Evolutionary conservation across 1,140 invertebrate genomes (phyloP).

Genomic region (Diachasmimorpha longicaudata): DNA sequence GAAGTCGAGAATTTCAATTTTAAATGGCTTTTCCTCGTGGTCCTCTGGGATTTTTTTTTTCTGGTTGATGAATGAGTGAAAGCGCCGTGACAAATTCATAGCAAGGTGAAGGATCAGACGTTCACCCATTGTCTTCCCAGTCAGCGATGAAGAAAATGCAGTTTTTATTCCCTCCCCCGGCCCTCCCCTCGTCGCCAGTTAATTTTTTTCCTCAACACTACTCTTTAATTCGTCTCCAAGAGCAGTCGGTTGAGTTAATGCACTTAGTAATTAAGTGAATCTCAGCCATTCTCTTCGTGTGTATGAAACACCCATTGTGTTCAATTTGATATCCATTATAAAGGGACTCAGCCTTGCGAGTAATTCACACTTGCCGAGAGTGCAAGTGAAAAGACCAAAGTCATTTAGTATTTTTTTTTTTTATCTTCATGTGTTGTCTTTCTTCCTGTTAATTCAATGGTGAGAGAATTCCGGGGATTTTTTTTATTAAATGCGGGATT

Average conservation of each 20-base stretch:
- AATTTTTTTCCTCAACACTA: background rate
- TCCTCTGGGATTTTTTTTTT: background rate
- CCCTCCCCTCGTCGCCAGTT: too few relatives aligned
- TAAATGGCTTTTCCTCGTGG: background rate
- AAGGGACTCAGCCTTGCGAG: constrained; percentile 1
- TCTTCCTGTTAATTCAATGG: background rate
- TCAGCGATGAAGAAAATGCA: background rate
- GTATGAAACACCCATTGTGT: constrained; percentile 10
- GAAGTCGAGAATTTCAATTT: background rate
- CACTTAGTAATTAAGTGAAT: background rate
- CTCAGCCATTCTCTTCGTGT: background rate
- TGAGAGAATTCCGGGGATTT: background rate
- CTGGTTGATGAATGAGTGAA: background rate
- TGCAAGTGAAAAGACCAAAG: background rate
- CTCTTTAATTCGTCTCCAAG: background rate
- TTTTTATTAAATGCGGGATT: background rate
- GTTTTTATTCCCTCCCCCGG: background rate
- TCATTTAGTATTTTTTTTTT: too few relatives aligned
- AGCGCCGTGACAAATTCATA: constrained; percentile 19
- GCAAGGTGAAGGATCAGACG: constrained; percentile 24
- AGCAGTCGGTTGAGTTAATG: background rate
- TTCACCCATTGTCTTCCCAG: constrained; percentile 6
- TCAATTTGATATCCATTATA: background rate
- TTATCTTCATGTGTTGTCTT: background rate
- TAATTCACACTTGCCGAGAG: constrained; percentile 5